Conservation (phyloP, 2,797 vertebrate species). For the Brotula barbata region DNA sequence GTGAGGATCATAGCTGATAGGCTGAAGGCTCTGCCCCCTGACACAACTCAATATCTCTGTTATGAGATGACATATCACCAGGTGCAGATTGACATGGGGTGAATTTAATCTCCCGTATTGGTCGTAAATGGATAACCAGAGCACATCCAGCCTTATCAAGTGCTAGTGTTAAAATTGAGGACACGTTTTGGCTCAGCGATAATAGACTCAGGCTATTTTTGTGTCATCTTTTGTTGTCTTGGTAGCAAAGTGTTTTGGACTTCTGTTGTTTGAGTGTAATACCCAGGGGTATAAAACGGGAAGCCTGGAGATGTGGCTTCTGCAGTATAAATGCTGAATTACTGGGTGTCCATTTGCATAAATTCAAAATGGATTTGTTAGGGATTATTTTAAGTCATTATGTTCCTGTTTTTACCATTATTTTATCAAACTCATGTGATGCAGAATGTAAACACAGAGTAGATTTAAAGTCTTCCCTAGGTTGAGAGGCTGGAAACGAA, state of each 20-base stretch:
- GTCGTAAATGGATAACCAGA: conserved; percentile 49
- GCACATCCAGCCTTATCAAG: conserved; percentile 44
- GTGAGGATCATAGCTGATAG: conserved; percentile 43
- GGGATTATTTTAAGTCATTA: too few species aligned
- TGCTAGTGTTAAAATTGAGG: conserved; percentile 52
- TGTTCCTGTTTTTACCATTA: conserved; percentile 14
- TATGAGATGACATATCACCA: conserved; percentile 57
- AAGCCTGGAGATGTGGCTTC: conserved; percentile 43
- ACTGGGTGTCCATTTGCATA: conserved; percentile 28
- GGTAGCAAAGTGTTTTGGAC: conserved; percentile 59
- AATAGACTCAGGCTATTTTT: conserved; percentile 58
- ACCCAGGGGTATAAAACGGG: conserved; percentile 46
- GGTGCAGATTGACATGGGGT: conserved; percentile 69
- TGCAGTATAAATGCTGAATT: conserved; percentile 36
- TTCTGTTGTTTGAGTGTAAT: conserved; percentile 57
- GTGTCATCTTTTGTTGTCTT: conserved; percentile 63
- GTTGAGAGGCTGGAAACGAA: conserved; percentile 67
- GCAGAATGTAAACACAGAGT: conserved; percentile 21
- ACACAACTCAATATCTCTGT: conserved; percentile 56
- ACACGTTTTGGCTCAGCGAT: conserved; percentile 54
- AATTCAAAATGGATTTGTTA: neutral
- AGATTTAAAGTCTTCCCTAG: conserved; percentile 37
- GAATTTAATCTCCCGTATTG: conserved; percentile 54
- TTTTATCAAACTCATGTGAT: conserved; percentile 24
- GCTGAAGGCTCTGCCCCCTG: conserved; percentile 26